A percentile compares a stretch with the other conserved stretches of the same genome.
These are phyloP conservation scores for Myoxocephalus aenaeus DNA, from an alignment of 2,797 vertebrate genomes.

Conservation along the genomic window DNA sequence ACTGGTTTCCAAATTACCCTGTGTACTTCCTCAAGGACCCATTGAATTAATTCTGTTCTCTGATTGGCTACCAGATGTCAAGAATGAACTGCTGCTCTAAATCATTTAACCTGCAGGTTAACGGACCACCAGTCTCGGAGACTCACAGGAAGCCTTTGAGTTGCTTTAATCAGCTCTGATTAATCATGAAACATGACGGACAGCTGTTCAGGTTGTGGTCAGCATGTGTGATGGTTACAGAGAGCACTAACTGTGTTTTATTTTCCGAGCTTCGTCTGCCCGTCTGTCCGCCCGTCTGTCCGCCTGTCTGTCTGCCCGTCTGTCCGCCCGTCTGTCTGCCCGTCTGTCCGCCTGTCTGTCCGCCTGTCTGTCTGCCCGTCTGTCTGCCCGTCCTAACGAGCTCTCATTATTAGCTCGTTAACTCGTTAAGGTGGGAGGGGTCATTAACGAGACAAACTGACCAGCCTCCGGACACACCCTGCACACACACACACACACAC, in stretches of 20 bases:
- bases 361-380: no score
- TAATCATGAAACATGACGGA: constrained; percentile 27
- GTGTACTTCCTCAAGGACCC: not conserved
- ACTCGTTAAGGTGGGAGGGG: constrained; percentile 69
- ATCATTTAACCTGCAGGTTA: no score
- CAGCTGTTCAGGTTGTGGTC: constrained; percentile 3
- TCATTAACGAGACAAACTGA: constrained; percentile 73
- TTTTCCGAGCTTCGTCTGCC: constrained; percentile 36
- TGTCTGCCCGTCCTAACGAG: constrained; percentile 52
- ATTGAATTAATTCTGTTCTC: no score
- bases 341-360: not conserved
- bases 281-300: no score
- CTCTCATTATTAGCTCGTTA: constrained; percentile 63
- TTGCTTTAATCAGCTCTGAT: not conserved
- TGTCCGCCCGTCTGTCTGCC: no score
- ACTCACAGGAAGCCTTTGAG: not conserved
- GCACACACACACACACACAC: constrained; percentile 27
- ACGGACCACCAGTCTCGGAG: not conserved
- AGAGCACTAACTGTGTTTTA: constrained; percentile 47
- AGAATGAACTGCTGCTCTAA: no score
- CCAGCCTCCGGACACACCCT: constrained; percentile 66
- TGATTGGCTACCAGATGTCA: no score
- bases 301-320: no score
- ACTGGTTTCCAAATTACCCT: no score
- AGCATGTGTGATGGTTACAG: constrained; percentile 31